phyloP scores from a whole-genome alignment of 2,797 vertebrate species.

The Pogonophryne albipinna region DNA sequence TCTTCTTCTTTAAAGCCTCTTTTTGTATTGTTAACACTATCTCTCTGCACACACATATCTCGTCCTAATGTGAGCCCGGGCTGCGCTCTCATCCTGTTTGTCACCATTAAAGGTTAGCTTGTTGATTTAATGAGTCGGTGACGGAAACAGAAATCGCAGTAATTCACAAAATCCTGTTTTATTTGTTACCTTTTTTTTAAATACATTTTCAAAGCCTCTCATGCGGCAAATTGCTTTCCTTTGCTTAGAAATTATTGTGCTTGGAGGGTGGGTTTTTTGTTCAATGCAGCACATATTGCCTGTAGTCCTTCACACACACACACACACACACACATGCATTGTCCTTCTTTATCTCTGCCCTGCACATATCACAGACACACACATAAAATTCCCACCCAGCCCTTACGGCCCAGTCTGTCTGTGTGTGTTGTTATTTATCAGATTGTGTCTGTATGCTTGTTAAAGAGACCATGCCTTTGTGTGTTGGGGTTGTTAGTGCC shows the following conservation, averaged over 20 bases:
- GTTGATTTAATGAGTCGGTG: constrained; percentile 60
- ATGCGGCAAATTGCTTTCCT: constrained; percentile 69
- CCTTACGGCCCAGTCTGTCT: constrained; percentile 51
- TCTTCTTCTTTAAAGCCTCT: constrained; percentile 32
- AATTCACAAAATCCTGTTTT: constrained; percentile 43
- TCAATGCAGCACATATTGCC: constrained; percentile 42
- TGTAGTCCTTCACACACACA: constrained; percentile 21
- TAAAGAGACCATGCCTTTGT: constrained; percentile 56
- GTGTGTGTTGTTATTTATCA: constrained; percentile 49
- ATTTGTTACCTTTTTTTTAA: constrained; percentile 35
- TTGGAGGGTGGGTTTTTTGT: constrained; percentile 29
- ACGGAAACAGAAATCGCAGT: constrained; percentile 60
- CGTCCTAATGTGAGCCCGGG: not conserved
- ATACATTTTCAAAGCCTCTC: constrained; percentile 50
- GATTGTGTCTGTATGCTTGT: constrained; percentile 50
- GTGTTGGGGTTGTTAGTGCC: constrained; percentile 67
- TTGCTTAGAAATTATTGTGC: constrained; percentile 53
- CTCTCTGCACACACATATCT: constrained; percentile 9
- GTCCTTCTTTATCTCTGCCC: constrained; percentile 36
- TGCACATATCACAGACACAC: constrained; percentile 37
- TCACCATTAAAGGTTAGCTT: constrained; percentile 53
- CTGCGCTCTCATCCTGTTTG: constrained; percentile 34
- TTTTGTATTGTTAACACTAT: constrained; percentile 30
- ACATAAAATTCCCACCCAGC: constrained; percentile 36
- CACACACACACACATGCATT: constrained; percentile 19